Percentiles rank a stretch among this genome's conserved stretches.
phyloP scores from a whole-genome alignment of 1,140 invertebrate species.

The Potamilus streckersoni region DNA sequence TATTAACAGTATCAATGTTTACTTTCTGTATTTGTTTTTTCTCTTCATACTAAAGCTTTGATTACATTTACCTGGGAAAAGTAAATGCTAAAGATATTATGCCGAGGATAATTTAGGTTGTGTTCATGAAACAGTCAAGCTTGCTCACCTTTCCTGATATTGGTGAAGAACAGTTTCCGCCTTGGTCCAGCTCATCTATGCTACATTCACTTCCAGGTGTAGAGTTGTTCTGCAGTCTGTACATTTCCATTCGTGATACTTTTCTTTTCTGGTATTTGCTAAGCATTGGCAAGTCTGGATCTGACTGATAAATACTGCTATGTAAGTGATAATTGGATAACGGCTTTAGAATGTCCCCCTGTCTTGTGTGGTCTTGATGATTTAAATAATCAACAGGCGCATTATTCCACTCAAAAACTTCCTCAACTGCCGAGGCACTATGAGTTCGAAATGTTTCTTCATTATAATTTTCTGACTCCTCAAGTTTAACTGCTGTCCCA shows the following conservation, averaged over 20 bases:
- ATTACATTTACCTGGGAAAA: too few species aligned
- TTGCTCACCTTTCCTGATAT: slow-evolving; percentile 21
- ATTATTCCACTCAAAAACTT: slow-evolving; percentile 9
- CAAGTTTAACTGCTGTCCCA: slow-evolving; percentile 10
- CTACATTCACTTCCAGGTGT: slow-evolving; percentile 27
- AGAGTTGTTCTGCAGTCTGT: slow-evolving; percentile 21
- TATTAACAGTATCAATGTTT: too few species aligned
- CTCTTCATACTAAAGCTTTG: too few species aligned
- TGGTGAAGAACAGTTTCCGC: slow-evolving; percentile 17
- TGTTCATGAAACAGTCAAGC: too few species aligned
- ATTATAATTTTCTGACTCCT: not conserved
- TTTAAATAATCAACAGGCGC: slow-evolving; percentile 15
- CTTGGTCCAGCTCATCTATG: slow-evolving; percentile 27
- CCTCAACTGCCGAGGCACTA: slow-evolving; percentile 27
- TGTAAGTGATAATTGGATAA: too few species aligned
- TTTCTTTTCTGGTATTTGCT: slow-evolving; percentile 22
- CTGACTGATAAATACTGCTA: slow-evolving; percentile 16
- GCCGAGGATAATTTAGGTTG: too few species aligned
- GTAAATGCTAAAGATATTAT: too few species aligned
- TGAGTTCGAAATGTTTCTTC: slow-evolving; percentile 18
- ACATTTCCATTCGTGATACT: slow-evolving; percentile 14
- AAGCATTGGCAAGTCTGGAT: slow-evolving; percentile 17
- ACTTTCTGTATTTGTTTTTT: too few species aligned
- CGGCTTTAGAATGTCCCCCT: not conserved
- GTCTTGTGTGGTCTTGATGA: slow-evolving; percentile 18